Evolutionary conservation across 2,888 invertebrate genomes (phyloP).

Genomic region (Aphodius granarius): DNA sequence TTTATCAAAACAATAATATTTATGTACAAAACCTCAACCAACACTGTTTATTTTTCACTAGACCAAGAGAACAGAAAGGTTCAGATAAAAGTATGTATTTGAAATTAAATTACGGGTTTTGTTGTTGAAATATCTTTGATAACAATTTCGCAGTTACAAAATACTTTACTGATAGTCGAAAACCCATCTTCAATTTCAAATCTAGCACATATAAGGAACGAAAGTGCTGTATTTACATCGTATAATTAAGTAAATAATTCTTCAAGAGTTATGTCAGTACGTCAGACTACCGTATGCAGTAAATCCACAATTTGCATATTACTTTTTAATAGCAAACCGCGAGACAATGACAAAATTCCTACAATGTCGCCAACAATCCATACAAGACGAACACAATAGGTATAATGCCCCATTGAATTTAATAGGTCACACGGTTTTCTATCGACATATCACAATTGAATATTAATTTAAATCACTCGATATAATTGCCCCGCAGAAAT

Average conservation of each 20-base stretch:
- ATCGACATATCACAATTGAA: neutral
- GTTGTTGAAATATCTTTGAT: neutral
- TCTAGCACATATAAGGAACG: too few species aligned
- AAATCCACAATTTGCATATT: too few species aligned
- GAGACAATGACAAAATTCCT: neutral
- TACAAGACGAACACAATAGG: neutral
- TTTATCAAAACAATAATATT: neutral
- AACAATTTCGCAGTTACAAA: too few species aligned
- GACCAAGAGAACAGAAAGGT: neutral
- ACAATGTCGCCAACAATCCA: neutral
- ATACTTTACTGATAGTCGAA: neutral
- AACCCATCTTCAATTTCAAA: neutral
- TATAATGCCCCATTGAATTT: neutral
- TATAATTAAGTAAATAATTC: too few species aligned
- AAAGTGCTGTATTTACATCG: too few species aligned
- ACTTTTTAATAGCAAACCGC: neutral
- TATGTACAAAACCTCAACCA: slow-evolving; percentile 7
- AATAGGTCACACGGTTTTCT: neutral
- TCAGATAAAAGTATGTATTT: neutral
- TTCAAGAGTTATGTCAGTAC: too few species aligned
- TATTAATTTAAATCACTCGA: neutral
- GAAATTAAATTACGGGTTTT: neutral
- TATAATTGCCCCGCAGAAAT: neutral
- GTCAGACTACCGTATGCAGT: too few species aligned
- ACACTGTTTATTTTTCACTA: slow-evolving; percentile 20